phyloP scores from a whole-genome alignment of 2,113 vertebrate genomes.

The Nestor notabilis region DNA sequence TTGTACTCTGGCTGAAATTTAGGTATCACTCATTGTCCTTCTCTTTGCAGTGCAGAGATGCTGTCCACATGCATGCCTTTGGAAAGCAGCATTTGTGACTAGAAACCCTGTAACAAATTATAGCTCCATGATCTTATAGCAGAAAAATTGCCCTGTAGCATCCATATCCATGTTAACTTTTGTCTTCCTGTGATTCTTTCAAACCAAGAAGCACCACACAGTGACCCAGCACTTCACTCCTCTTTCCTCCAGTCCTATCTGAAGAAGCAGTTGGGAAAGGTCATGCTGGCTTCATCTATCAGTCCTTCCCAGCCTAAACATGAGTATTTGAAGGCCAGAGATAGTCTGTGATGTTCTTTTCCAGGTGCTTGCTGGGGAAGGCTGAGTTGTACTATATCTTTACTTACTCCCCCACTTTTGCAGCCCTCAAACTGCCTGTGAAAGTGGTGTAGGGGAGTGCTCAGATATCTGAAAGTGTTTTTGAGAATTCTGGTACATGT shows the following conservation, averaged over 20 bases:
- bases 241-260: neutral
- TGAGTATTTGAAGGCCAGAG: neutral
- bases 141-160: neutral
- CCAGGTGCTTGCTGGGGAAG: neutral
- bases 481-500: neutral
- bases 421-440: neutral
- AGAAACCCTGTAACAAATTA: neutral
- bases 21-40: neutral
- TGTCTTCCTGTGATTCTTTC: neutral
- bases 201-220: neutral
- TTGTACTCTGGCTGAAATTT: neutral
- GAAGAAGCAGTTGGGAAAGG: neutral
- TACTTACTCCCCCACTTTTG: neutral
- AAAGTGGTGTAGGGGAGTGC: neutral
- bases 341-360: neutral
- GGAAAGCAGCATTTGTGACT: neutral
- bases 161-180: neutral
- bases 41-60: neutral
- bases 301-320: neutral
- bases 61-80: neutral
- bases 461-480: neutral
- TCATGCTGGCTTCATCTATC: neutral
- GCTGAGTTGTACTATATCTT: neutral
- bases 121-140: neutral
- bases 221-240: neutral